Evolutionary conservation across 2,113 vertebrate species (phyloP), one percentile per base, ranked within the genome.

Genomic region (rabbit (Oryctolagus cuniculus)): DNA sequence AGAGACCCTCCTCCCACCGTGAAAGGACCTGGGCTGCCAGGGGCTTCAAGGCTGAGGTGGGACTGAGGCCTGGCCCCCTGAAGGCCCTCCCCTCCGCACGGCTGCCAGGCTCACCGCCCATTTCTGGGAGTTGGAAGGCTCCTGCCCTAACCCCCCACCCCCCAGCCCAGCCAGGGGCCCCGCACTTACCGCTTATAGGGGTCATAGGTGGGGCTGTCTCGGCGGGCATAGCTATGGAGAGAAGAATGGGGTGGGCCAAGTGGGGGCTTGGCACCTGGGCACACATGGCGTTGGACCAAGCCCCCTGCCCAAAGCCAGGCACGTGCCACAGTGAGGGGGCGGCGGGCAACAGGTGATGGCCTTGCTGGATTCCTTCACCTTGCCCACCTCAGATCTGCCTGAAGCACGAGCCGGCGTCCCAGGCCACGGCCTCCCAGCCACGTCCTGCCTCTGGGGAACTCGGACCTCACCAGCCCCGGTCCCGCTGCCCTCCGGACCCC

Each of bases 181-280:
- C 69, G 72, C 36, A 96, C 96, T 98, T 92, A 99, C 99, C 99
- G 98, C 97, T 99, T 99, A 95, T 99, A 99, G 34, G 99, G 99
- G 85, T 99, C 99, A 0, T 99, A 99, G 11, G 99, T 99, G 51
- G 99, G 99, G 96, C 99, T 99, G 98, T 99, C 99, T 96, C 99
- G 98, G 87, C 99, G 98, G 4, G 99, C 99, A 2, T 99, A 99
- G 97, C 99, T 99, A 95, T 3, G 73, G 77, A 89, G 15, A 74
- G 81, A 80, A 87, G 15, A 63, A 27, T 0, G 0, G 4, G 29
- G 1, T 0, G 21, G 16, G 66, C 44, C 10, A 51, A n/a, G 15
- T 25, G 2, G 34, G 21, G 22, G 1, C 29, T 24, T 0, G 25
- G 4, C 25, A 19, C 31, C 3, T 0, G 1, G 31, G 44, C 1